Percentiles rank a stretch among this genome's conserved stretches.
These are phyloP conservation scores for Artibeus lituratus DNA, from an alignment of 2,797 vertebrate genomes.

Conservation along the genomic window DNA sequence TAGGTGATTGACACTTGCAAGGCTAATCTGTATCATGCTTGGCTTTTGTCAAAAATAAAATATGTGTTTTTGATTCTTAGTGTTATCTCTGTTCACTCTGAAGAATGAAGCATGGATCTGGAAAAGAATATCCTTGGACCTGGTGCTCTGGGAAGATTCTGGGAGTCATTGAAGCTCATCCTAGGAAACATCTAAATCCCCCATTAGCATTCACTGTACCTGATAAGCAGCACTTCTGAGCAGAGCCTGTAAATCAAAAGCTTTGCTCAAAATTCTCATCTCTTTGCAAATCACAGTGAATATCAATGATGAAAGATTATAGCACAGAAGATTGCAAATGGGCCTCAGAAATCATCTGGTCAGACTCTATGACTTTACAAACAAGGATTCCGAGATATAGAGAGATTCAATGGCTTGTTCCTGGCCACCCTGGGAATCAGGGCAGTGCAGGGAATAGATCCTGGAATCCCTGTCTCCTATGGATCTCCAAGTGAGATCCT, in stretches of 20 bases:
- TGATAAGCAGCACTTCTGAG: slow-evolving; percentile 52
- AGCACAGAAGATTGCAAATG: slow-evolving; percentile 46
- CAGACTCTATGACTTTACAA: slow-evolving; percentile 43
- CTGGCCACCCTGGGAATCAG: not conserved
- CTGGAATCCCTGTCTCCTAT: not conserved
- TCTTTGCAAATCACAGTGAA: slow-evolving; percentile 73
- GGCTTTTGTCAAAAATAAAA: not conserved
- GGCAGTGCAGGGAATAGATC: not conserved
- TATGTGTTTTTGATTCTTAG: not conserved
- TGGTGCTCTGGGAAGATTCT: not conserved
- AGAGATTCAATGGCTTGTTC: slow-evolving; percentile 24
- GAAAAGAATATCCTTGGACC: not conserved
- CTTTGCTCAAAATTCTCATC: slow-evolving; percentile 72
- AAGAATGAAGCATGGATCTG: slow-evolving; percentile 1
- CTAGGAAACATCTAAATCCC: slow-evolving; percentile 7
- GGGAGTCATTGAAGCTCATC: not conserved
- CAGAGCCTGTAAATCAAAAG: slow-evolving; percentile 71
- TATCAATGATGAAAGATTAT: slow-evolving; percentile 67
- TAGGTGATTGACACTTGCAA: not conserved
- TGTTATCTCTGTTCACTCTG: not conserved
- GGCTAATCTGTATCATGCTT: not conserved
- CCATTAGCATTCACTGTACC: slow-evolving; percentile 63
- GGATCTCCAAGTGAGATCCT: not conserved
- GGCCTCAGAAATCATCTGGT: slow-evolving; percentile 55
- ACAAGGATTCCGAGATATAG: not conserved